Evolutionary conservation across 64 coral and sea anemone genomes (phyloP).

Genomic region (Stichodactyla helianthus): DNA sequence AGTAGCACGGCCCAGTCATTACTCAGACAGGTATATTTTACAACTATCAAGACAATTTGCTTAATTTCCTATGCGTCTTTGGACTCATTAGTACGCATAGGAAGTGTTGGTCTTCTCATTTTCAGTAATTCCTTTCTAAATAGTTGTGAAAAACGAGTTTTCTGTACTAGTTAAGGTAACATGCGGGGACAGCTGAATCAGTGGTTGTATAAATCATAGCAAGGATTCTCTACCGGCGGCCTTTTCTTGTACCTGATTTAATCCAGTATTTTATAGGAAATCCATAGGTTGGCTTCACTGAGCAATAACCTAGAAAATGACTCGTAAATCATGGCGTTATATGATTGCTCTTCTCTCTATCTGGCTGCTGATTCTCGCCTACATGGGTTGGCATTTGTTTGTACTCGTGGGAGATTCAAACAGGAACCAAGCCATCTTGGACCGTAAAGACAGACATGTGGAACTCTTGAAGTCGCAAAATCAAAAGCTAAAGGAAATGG

Average conservation of each 20-base stretch:
- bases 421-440: conserved; percentile 31
- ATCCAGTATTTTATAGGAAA: neutral
- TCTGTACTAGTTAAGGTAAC: neutral
- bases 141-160: neutral
- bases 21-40: neutral
- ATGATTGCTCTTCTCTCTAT: conserved; percentile 53
- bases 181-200: neutral
- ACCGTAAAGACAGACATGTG: conserved; percentile 56
- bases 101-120: neutral
- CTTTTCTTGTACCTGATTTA: neutral
- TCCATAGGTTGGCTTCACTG: neutral
- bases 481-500: conserved; percentile 46
- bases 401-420: conserved; percentile 64
- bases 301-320: conserved; percentile 35
- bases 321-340: conserved; percentile 72
- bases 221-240: neutral
- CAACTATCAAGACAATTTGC: neutral
- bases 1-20: neutral
- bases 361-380: conserved; percentile 65
- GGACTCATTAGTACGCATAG: neutral
- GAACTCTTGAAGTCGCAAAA: conserved; percentile 56
- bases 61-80: neutral
- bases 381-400: conserved; percentile 81
- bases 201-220: neutral
- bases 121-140: neutral